Evolutionary conservation across 64 coral and sea anemone genomes (phyloP), one percentile per base, ranked within the genome.

Genomic region (Stichodactyla helianthus): DNA sequence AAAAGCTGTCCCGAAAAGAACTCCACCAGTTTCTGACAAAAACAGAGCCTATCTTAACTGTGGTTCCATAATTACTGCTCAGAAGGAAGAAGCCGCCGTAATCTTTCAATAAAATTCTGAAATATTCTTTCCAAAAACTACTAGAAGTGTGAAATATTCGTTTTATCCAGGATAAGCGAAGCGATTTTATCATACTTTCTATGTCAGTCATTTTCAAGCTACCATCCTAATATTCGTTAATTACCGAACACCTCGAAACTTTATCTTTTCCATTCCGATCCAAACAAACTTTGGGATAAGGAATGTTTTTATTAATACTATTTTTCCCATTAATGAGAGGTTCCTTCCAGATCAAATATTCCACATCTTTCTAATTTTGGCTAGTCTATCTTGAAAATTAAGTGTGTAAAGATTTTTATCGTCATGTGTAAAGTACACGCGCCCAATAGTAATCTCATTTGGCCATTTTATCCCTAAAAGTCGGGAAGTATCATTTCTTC

Each of bases 161-260:
- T 9, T 59, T 79, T 14, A 58, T 20, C 86, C 71, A 79, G 22
- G 86, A 65, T 28, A 79, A 70, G 15, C 86, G 54, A 22, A 77
- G 8, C 7, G 71, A 51, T 78, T 78, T 12, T 16, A 87, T 59
- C 86, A 59, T 56, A 26, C 62, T 87, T 31, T 77, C 63, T 18
- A 87, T 74, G 27, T 78, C 86, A 55, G 55, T 55, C 86, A 87
- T 78, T 58, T 87, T 58, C 17, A 87, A 35, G 16, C 86, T 68
- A 25, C 53, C 68, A n/a, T 18, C 51, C 55, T 19, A 52, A 77
- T 54, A 56, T 57, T 18, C 9, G n/a, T 79, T 78, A 16, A 87
- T 77, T 54, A 53, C 67, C 10, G 86, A 87, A 11, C 10, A 14
- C 25, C 65, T 53, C 53, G 52, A 76, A 6, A 59, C 51, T 71